These are phyloP conservation scores for Scaptomyza montana DNA, from an alignment of 1,140 invertebrate genomes.

Conservation along the genomic window DNA sequence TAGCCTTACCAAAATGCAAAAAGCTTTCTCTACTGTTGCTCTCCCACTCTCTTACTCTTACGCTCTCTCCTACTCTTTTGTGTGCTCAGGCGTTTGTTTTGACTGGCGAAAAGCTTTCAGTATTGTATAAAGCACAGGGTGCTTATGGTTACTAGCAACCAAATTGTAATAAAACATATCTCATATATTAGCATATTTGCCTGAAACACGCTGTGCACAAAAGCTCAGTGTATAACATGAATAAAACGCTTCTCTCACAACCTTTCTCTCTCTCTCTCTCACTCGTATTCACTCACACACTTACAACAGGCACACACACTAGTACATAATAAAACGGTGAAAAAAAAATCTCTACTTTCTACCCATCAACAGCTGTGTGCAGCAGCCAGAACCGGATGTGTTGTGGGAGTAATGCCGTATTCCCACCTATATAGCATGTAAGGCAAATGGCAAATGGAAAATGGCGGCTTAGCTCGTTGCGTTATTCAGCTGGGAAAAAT, in stretches of 20 bases:
- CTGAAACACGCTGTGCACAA: slow-evolving; percentile 16
- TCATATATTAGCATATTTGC: neutral
- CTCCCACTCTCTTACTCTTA: slow-evolving; percentile 20
- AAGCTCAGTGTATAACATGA: slow-evolving; percentile 10
- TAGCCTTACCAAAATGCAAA: slow-evolving; percentile 50
- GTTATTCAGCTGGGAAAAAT: slow-evolving; percentile 71
- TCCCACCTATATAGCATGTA: slow-evolving; percentile 34
- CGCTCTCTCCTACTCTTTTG: neutral
- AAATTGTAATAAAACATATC: neutral
- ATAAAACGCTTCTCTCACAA: slow-evolving; percentile 7
- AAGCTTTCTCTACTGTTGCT: slow-evolving; percentile 49
- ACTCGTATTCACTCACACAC: neutral
- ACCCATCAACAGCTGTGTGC: slow-evolving; percentile 45
- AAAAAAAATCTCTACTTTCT: slow-evolving; percentile 16
- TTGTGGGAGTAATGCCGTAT: slow-evolving; percentile 44
- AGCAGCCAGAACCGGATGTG: slow-evolving; percentile 43
- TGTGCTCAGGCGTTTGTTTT: slow-evolving; percentile 36
- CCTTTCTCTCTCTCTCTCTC: neutral
- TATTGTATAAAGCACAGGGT: slow-evolving; percentile 19
- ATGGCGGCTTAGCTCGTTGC: slow-evolving; percentile 39
- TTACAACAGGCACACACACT: neutral
- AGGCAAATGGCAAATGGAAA: slow-evolving; percentile 43
- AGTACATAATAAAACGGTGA: neutral
- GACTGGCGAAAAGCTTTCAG: slow-evolving; percentile 40
- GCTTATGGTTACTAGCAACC: neutral